phyloP scores from a whole-genome alignment of 37 sponge, comb jelly and placozoan genomes.

The Hexactinellida sp. region DNA sequence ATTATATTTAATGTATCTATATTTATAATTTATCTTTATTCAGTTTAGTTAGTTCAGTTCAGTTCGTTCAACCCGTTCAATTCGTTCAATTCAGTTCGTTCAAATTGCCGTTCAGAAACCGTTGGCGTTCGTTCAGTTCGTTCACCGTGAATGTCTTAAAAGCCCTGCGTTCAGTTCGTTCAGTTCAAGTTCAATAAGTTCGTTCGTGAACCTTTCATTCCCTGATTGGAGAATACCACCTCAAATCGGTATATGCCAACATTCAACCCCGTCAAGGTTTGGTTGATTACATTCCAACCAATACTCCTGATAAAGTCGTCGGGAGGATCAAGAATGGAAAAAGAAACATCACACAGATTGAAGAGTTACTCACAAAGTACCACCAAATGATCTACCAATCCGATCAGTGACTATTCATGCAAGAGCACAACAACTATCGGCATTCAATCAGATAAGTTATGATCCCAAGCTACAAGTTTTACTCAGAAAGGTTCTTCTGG shows the following conservation, averaged over 20 bases:
- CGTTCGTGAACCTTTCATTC: too few species aligned
- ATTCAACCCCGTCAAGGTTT: not conserved
- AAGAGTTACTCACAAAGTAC: not conserved
- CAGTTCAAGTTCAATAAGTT: too few species aligned
- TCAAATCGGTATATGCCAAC: not conserved
- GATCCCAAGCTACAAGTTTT: constrained; percentile 23
- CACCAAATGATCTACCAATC: not conserved
- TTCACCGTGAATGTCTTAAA: too few species aligned
- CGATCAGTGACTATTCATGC: not conserved
- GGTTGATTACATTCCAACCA: not conserved
- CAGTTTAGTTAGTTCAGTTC: too few species aligned
- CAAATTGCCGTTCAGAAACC: too few species aligned
- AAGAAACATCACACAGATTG: not conserved
- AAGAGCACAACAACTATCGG: not conserved
- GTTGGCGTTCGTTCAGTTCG: too few species aligned
- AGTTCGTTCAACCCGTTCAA: too few species aligned
- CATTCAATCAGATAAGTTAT: not conserved
- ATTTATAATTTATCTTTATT: too few species aligned
- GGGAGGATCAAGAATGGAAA: not conserved
- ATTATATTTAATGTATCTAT: too few species aligned
- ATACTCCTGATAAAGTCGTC: not conserved
- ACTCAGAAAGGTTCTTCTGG: constrained; percentile 19
- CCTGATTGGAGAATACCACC: constrained; percentile 33
- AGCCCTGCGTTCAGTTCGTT: too few species aligned
- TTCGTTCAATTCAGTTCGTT: too few species aligned